These are phyloP conservation scores for Liposcelis brunnea DNA, from an alignment of 2,888 invertebrate species.

Conservation along the genomic window DNA sequence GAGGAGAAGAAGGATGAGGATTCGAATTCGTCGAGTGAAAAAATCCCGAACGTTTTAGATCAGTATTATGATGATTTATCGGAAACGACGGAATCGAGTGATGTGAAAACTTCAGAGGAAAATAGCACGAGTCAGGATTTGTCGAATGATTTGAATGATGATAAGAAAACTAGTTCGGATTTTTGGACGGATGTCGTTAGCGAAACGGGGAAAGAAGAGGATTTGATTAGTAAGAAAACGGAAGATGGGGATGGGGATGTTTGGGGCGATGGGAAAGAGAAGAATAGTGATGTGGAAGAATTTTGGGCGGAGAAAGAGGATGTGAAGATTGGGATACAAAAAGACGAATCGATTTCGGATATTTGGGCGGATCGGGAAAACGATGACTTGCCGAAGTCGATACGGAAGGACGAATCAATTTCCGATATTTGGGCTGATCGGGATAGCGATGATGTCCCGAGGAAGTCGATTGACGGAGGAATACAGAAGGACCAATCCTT, in stretches of 20 bases:
- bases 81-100: neutral
- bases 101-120: neutral
- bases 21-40: neutral
- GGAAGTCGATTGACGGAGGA: neutral
- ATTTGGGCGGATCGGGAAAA: conserved; percentile 1
- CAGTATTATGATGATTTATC: neutral
- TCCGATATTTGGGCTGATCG: no score
- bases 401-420: neutral
- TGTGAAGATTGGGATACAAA: no score
- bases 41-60: neutral
- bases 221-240: neutral
- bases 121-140: conserved; percentile 1
- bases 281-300: neutral
- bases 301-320: conserved; percentile 1
- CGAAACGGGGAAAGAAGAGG: neutral
- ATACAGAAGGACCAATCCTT: neutral
- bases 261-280: neutral
- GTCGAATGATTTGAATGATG: neutral
- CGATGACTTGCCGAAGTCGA: neutral
- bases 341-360: neutral
- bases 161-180: no score
- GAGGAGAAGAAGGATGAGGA: neutral
- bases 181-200: no score
- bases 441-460: neutral
- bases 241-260: neutral